phyloP scores from a whole-genome alignment of 35 echinoderm and acorn worm species.

The Chiridota heheva region DNA sequence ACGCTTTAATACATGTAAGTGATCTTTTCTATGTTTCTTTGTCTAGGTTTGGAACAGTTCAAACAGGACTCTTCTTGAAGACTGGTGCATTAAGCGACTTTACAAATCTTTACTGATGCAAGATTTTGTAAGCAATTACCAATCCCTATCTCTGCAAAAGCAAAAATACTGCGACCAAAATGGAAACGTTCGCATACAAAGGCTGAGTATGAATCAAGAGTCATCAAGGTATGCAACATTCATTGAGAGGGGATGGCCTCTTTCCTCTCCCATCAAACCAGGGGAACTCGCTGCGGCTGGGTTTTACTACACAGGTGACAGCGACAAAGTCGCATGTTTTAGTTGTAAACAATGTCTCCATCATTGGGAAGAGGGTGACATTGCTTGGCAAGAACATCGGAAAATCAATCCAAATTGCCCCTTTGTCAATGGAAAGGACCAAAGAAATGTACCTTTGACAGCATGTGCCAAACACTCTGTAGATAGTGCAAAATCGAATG shows the following conservation, averaged over 20 bases:
- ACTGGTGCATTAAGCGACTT: too few species aligned
- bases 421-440: not conserved
- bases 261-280: conserved; percentile 18
- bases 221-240: conserved; percentile 4
- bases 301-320: conserved; percentile 16
- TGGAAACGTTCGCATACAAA: too few species aligned
- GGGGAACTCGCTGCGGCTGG: conserved; percentile 36
- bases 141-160: too few species aligned
- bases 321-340: conserved; percentile 35
- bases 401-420: conserved; percentile 34
- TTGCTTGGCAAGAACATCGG: conserved; percentile 10
- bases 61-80: too few species aligned
- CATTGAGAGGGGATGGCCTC: conserved; percentile 23
- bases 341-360: conserved; percentile 24
- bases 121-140: too few species aligned
- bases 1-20: too few species aligned
- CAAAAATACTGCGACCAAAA: too few species aligned
- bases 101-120: too few species aligned
- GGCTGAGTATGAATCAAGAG: conserved; percentile 43
- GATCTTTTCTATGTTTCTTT: too few species aligned
- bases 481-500: conserved; percentile 20
- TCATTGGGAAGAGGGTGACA: conserved; percentile 41
- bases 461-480: not conserved
- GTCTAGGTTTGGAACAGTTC: too few species aligned
- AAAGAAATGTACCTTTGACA: conserved; percentile 3